These are phyloP conservation scores for Muscina levida DNA, from an alignment of 2,888 invertebrate species.

Conservation along the genomic window DNA sequence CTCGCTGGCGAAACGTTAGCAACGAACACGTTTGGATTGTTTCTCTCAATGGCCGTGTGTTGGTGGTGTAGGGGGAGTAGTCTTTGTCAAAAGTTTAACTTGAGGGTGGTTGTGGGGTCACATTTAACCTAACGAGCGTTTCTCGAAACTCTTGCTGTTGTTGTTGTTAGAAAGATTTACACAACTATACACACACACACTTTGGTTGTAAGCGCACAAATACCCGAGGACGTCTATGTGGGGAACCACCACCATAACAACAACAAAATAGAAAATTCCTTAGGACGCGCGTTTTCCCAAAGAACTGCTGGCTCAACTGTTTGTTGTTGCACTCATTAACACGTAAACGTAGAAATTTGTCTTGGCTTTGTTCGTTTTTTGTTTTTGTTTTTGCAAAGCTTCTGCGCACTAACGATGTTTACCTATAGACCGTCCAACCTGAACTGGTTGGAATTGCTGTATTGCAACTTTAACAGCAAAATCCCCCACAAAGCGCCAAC, in stretches of 20 bases:
- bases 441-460: conserved; percentile 75
- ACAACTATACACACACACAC: conserved; percentile 8
- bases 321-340: not conserved
- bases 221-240: conserved; percentile 33
- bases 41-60: not conserved
- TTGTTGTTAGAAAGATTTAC: not conserved
- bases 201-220: conserved; percentile 29
- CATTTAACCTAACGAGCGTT: not conserved
- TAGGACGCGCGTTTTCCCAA: conserved; percentile 47
- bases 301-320: not conserved
- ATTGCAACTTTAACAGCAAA: not conserved
- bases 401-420: conserved; percentile 74
- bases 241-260: too few relatives aligned
- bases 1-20: not conserved
- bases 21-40: conserved; percentile 22
- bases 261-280: conserved; percentile 60
- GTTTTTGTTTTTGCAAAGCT: conserved; percentile 39
- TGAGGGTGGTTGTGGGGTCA: not conserved
- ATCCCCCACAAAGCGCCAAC: conserved; percentile 14
- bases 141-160: not conserved
- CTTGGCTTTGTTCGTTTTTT: not conserved
- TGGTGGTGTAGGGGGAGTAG: not conserved
- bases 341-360: not conserved
- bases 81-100: too few relatives aligned
- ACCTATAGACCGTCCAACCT: conserved; percentile 79